phyloP scores from a whole-genome alignment of 1,140 invertebrate genomes.

The Ganaspis sp. region DNA sequence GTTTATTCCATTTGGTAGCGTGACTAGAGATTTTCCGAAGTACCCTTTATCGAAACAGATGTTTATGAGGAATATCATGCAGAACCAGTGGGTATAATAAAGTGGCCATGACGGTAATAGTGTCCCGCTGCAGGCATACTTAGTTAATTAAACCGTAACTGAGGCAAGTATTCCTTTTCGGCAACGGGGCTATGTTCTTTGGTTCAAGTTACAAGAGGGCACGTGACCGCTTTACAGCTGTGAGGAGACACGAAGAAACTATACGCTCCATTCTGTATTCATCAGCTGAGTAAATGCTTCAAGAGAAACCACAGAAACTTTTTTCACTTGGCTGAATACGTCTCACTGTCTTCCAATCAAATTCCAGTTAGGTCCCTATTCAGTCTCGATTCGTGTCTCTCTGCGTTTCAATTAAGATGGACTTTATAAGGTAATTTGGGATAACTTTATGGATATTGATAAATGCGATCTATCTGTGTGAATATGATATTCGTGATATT shows the following conservation, averaged over 20 bases:
- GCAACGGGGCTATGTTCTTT: neutral
- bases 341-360: neutral
- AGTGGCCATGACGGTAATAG: slow-evolving; percentile 4
- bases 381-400: too few species aligned
- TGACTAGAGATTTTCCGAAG: slow-evolving; percentile 28
- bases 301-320: neutral
- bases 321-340: neutral
- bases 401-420: too few species aligned
- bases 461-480: too few species aligned
- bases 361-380: neutral
- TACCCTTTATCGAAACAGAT: slow-evolving; percentile 1
- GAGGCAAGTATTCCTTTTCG: slow-evolving; percentile 16
- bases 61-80: neutral
- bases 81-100: slow-evolving; percentile 7
- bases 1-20: slow-evolving; percentile 8
- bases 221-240: slow-evolving; percentile 24
- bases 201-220: slow-evolving; percentile 19
- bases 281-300: neutral
- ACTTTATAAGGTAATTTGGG: too few species aligned
- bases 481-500: too few species aligned
- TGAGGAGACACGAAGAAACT: neutral
- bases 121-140: slow-evolving; percentile 9
- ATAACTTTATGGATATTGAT: too few species aligned
- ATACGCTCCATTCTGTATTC: neutral
- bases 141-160: slow-evolving; percentile 31